These are phyloP conservation scores for Gambusia yucatana DNA, from an alignment of 2,797 vertebrate species.

Conservation along the genomic window DNA sequence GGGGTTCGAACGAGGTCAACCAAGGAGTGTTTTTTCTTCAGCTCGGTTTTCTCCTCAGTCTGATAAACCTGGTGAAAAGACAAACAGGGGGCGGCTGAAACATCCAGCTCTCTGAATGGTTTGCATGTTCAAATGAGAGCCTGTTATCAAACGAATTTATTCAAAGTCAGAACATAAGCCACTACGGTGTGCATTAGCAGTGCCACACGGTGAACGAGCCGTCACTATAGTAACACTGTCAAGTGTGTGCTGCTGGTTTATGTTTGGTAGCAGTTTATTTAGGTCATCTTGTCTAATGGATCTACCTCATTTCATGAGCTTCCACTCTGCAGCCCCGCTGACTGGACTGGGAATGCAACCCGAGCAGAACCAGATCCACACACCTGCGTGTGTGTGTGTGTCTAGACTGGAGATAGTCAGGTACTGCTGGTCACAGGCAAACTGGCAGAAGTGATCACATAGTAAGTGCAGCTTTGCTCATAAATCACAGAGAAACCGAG, in stretches of 20 bases:
- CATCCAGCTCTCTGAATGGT: conserved; percentile 10
- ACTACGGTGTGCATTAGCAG: not conserved
- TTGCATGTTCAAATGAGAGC: conserved; percentile 42
- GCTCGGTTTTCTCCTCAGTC: conserved; percentile 14
- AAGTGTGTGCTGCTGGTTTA: not conserved
- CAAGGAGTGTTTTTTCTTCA: conserved; percentile 57
- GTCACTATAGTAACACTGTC: not conserved
- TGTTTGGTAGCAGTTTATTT: conserved; percentile 3
- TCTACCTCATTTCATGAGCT: not conserved
- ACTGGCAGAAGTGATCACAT: not conserved
- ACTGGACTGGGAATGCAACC: not conserved
- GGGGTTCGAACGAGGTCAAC: conserved; percentile 76
- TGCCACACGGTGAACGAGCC: not conserved
- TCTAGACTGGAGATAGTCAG: not conserved
- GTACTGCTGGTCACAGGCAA: not conserved
- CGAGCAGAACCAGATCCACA: not conserved
- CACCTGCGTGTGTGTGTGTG: not conserved
- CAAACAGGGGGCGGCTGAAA: not conserved
- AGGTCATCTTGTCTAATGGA: not conserved
- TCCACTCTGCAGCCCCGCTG: not conserved
- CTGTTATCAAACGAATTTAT: conserved; percentile 22
- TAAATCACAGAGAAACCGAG: not conserved
- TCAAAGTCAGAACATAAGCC: conserved; percentile 24
- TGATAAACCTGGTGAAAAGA: conserved; percentile 50
- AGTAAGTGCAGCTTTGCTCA: not conserved